phyloP scores from a whole-genome alignment of 2,888 invertebrate genomes.

The Caenorhabditis plicata region DNA sequence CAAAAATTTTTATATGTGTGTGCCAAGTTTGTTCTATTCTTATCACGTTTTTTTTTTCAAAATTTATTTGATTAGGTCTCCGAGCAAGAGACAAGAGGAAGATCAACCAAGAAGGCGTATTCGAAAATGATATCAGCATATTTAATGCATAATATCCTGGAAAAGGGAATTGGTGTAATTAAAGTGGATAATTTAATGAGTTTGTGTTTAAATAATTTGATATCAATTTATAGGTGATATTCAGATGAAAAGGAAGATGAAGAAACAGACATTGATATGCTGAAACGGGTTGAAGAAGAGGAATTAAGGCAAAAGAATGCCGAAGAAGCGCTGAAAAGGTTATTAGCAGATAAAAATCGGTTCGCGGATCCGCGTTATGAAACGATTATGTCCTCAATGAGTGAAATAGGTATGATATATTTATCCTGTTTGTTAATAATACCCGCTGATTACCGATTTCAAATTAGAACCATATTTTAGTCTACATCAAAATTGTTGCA shows the following conservation, averaged over 20 bases:
- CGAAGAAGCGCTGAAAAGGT: conserved; percentile 6
- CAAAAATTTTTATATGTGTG: too few species aligned
- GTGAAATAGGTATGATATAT: too few species aligned
- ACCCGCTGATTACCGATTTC: too few species aligned
- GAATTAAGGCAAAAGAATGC: conserved; percentile 5
- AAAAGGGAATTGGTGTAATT: conserved; percentile 11
- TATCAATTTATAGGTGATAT: too few species aligned
- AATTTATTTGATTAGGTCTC: conserved; percentile 12
- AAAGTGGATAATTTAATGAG: conserved; percentile 3
- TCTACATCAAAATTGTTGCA: too few species aligned
- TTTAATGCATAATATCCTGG: conserved; percentile 74
- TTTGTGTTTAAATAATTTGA: too few species aligned
- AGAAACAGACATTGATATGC: not conserved
- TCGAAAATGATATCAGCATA: conserved; percentile 94
- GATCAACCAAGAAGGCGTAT: conserved; percentile 89
- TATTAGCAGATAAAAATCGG: conserved; percentile 23
- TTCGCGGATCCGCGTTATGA: too few species aligned
- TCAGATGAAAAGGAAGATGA: conserved; percentile 1
- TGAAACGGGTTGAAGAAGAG: not conserved
- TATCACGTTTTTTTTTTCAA: not conserved
- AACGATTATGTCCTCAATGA: too few species aligned
- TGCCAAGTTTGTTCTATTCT: conserved; percentile 68
- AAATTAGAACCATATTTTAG: too few species aligned
- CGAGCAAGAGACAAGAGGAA: conserved; percentile 55
- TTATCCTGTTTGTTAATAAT: too few species aligned